Conservation (phyloP, 1,140 invertebrate species). For the Coelopa frigida region DNA sequence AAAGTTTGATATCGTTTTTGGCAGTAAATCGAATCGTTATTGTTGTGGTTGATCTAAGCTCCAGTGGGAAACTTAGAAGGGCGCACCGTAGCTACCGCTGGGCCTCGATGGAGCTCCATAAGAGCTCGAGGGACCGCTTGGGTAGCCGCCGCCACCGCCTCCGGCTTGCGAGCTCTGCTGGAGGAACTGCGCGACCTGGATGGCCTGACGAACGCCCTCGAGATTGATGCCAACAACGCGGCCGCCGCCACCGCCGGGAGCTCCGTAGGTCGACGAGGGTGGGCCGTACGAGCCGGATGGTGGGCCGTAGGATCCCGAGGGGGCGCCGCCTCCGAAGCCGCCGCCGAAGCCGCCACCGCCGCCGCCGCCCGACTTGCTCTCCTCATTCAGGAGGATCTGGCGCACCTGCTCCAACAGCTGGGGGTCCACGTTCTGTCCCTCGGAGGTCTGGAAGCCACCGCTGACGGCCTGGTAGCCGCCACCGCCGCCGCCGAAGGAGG, state of each 20-base stretch:
- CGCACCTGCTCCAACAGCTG: slow-evolving; percentile 71
- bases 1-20: slow-evolving; percentile 16
- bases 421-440: slow-evolving; percentile 70
- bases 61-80: slow-evolving; percentile 34
- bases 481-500: slow-evolving; percentile 50
- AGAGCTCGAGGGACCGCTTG: slow-evolving; percentile 37
- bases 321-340: slow-evolving; percentile 44
- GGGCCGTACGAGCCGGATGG: slow-evolving; percentile 52
- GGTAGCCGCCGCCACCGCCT: slow-evolving; percentile 34
- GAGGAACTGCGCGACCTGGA: slow-evolving; percentile 59
- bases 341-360: slow-evolving; percentile 42
- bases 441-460: slow-evolving; percentile 62
- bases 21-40: slow-evolving; percentile 25
- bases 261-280: slow-evolving; percentile 49
- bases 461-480: slow-evolving; percentile 67
- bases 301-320: slow-evolving; percentile 43
- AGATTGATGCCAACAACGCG: slow-evolving; percentile 58
- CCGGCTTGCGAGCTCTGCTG: slow-evolving; percentile 47
- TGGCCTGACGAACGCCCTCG: slow-evolving; percentile 56
- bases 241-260: slow-evolving; percentile 50
- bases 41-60: slow-evolving; percentile 11
- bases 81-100: slow-evolving; percentile 42
- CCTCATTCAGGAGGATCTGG: slow-evolving; percentile 72
- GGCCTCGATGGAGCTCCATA: slow-evolving; percentile 45
- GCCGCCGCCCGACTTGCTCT: slow-evolving; percentile 52